A percentile compares a stretch with the other conserved stretches of the same genome.
These are phyloP conservation scores for Saguinus oedipus DNA, from an alignment of 2,797 vertebrate genomes.

Conservation along the genomic window DNA sequence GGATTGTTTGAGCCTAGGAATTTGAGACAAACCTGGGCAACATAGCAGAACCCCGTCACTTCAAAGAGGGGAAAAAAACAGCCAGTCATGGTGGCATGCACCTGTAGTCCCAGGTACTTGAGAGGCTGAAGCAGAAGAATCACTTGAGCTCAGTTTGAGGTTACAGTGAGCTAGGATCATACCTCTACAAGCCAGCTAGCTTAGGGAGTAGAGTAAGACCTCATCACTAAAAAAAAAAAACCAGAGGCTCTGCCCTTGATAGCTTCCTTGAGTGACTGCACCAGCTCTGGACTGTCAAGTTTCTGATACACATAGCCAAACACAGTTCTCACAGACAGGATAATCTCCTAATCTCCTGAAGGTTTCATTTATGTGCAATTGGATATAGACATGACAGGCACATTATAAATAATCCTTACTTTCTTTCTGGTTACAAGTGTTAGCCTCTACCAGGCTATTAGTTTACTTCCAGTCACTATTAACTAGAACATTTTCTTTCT, in stretches of 20 bases:
- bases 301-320: background rate
- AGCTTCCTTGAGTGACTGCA: background rate
- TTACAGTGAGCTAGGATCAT: background rate
- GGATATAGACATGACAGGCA: background rate
- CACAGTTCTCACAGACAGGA: background rate
- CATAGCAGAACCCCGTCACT: background rate
- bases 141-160: background rate
- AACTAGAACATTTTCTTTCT: background rate
- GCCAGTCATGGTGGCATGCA: background rate
- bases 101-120: background rate
- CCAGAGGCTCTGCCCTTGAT: rapidly evolving
- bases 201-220: background rate
- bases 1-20: background rate
- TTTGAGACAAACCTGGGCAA: background rate
- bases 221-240: background rate
- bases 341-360: background rate
- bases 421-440: background rate
- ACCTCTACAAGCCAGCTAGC: background rate
- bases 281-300: background rate
- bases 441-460: background rate
- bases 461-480: background rate
- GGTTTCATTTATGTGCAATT: background rate
- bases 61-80: background rate
- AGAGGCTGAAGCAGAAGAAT: background rate
- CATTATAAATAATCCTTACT: background rate